Percentiles rank a stretch among this genome's conserved stretches.
phyloP scores from a whole-genome alignment of 1,140 invertebrate species.

The Bombus confusus region DNA sequence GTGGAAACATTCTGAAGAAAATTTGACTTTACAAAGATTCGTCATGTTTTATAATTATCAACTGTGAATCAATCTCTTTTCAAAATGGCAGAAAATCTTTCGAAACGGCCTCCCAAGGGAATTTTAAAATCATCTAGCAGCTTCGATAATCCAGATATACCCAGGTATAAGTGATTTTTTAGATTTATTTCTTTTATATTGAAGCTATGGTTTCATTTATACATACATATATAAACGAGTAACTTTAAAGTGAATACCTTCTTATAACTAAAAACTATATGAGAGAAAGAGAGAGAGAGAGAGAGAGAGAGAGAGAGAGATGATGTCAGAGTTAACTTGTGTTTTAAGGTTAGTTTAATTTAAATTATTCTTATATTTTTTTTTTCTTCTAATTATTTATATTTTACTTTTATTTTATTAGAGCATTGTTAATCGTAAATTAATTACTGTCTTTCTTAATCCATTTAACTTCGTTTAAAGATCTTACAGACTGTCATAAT shows the following conservation, averaged over 20 bases:
- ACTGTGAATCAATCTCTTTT: conserved; percentile 48
- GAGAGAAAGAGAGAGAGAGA: background rate
- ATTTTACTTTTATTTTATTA: background rate
- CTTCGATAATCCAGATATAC: conserved; percentile 89
- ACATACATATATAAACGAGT: background rate
- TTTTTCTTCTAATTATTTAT: too few relatives aligned
- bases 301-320: background rate
- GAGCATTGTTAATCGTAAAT: background rate
- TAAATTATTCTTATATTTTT: background rate
- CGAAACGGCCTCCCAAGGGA: conserved; percentile 90
- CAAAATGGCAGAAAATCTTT: conserved; percentile 80
- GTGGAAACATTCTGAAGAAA: conserved; percentile 7
- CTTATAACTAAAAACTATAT: background rate
- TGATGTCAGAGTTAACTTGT: background rate
- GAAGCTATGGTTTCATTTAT: background rate
- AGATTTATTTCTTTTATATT: background rate
- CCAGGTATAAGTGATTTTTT: conserved; percentile 72
- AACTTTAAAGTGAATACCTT: background rate
- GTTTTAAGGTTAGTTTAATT: conserved; percentile 36
- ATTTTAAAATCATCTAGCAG: conserved; percentile 96
- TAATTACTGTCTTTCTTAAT: background rate
- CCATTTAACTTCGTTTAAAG: background rate
- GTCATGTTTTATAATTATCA: conserved; percentile 47
- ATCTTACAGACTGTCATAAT: background rate
- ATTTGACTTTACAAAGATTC: conserved; percentile 7